phyloP scores from a whole-genome alignment of 2,113 vertebrate species.

The Dendrocopos noguchii region DNA sequence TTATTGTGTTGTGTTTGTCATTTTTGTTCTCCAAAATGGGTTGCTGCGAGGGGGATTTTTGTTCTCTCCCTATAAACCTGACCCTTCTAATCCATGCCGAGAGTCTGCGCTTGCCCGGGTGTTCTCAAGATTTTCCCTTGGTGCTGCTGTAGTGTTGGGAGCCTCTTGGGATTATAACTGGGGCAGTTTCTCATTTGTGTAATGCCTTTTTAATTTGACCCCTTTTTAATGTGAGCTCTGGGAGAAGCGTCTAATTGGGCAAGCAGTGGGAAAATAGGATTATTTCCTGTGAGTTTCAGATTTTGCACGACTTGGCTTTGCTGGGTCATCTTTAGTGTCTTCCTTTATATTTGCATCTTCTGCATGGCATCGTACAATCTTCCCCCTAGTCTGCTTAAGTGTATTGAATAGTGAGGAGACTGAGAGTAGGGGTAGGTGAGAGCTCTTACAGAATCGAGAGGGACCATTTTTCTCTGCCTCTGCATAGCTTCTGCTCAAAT shows the following conservation, averaged over 20 bases:
- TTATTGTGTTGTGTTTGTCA: background rate
- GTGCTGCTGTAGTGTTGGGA: background rate
- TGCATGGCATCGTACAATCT: background rate
- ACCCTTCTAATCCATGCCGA: background rate
- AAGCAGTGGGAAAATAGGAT: background rate
- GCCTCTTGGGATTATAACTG: background rate
- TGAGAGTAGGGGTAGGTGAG: background rate
- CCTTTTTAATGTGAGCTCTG: background rate
- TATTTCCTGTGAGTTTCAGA: background rate
- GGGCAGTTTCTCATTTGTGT: background rate
- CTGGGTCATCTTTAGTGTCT: background rate
- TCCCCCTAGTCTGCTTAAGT: background rate
- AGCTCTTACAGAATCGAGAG: background rate
- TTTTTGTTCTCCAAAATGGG: background rate
- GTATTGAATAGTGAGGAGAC: background rate
- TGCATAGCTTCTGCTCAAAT: background rate
- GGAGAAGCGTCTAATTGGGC: background rate
- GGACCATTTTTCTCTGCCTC: background rate
- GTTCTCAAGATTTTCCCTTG: background rate
- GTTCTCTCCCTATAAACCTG: background rate
- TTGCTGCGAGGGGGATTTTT: background rate
- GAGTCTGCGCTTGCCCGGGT: background rate
- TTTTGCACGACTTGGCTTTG: background rate
- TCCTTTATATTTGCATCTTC: background rate
- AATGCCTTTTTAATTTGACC: slow-evolving; percentile 15